Evolutionary conservation across 2,113 vertebrate species (phyloP), one percentile per base, ranked within the genome.

Genomic region (Sardina pilchardus): DNA sequence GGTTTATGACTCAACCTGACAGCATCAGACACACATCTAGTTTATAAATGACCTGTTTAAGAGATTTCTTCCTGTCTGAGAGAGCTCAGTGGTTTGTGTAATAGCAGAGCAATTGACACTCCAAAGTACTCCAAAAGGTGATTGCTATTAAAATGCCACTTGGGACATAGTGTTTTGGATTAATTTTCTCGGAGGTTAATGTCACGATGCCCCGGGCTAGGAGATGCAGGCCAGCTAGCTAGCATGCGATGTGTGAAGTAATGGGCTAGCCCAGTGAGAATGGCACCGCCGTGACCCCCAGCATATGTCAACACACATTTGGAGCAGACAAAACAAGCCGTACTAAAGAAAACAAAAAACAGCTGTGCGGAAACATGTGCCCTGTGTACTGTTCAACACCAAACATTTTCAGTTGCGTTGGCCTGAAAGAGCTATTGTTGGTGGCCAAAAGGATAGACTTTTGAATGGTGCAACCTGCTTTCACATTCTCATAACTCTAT

Each of bases 311-410:
- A 89, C 83, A 88, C 53, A 48, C 81, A 59, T 75, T 85, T 9
- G 6, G 16, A 86, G 83, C 56, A 89, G 90, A 90, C 88, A 88
- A 90, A 89, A 87, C 90, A 89, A 86, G 85, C 43, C 24, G 36
- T 10, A 26, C n/a, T 85, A 53, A 81, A n/a, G 71, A 81, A 88
- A 87, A 91, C 90, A 90, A 83, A 85, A 39, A 85, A 81, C 90
- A 91, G 86, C 85, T 89, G 88, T 81, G n/a, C 44, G 85, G 87
- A 90, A 89, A 83, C 85, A 82, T 85, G 71, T 44, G 30, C 67
- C 83, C 82, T 36, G 71, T 83, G 75, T 44, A 80, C 78, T 34
- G 24, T 83, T 84, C 24, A 63, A 71, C 6, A 86, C 84, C 86
- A 83, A 82, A 84, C 36, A 50, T 39, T 19, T 81, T 30, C 43